Percentiles rank a stretch among this genome's conserved stretches.
phyloP scores from a whole-genome alignment of 1,140 invertebrate species.

The Ceratoteleas bidentatus region DNA sequence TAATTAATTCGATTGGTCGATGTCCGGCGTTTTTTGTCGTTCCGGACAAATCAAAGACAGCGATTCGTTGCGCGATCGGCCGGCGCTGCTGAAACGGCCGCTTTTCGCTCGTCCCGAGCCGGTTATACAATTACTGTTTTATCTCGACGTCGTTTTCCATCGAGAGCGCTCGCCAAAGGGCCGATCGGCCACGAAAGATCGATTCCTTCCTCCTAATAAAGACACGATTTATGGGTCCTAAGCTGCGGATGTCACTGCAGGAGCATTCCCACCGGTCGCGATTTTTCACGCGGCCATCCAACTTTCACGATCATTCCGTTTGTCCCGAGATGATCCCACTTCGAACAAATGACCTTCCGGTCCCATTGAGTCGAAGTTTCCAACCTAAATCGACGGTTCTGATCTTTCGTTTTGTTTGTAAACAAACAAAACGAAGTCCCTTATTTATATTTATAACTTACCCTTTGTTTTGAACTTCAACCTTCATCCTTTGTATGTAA shows the following conservation, averaged over 20 bases:
- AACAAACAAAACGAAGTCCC: too few species aligned
- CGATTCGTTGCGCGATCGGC: constrained; percentile 47
- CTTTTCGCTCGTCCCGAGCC: constrained; percentile 53
- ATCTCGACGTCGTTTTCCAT: constrained; percentile 62
- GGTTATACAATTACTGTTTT: constrained; percentile 67
- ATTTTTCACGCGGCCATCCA: constrained; percentile 13
- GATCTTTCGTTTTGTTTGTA: too few species aligned
- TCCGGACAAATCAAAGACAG: constrained; percentile 63
- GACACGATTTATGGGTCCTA: constrained; percentile 62
- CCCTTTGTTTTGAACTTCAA: too few species aligned
- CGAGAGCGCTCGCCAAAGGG: constrained; percentile 46
- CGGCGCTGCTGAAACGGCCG: constrained; percentile 40
- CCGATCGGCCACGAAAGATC: constrained; percentile 56
- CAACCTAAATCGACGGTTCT: too few species aligned
- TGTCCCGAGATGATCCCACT: neutral
- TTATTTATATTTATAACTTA: too few species aligned
- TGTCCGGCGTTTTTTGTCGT: constrained; percentile 65
- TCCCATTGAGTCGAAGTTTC: too few species aligned
- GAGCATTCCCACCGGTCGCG: constrained; percentile 30
- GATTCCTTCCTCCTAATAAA: constrained; percentile 67
- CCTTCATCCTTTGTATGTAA: too few species aligned
- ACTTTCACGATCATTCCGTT: constrained; percentile 21
- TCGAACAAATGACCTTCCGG: too few species aligned
- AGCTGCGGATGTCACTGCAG: constrained; percentile 13
- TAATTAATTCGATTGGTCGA: constrained; percentile 61